Evolutionary conservation across 2,888 invertebrate species (phyloP), one percentile per base, ranked within the genome.

Genomic region (Melanotus villosus): DNA sequence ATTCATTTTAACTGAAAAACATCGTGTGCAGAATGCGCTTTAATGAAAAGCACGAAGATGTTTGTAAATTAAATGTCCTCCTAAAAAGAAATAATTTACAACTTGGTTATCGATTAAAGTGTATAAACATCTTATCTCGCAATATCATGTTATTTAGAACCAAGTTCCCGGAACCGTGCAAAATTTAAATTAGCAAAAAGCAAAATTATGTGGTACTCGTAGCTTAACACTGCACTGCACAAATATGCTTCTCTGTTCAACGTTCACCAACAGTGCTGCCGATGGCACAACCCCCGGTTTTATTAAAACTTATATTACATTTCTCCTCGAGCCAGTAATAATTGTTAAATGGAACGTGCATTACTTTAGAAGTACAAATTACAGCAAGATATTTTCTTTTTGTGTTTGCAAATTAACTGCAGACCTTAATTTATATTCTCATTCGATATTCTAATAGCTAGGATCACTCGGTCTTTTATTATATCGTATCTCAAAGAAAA

Each of bases 321-420:
- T 54, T 9, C 57, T 38, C 38, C 23, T 14, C 38, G 57, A 7
- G 21, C 7, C 10, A 9, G 23, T 57, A 23, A 38, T 57, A 38
- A 57, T 57, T 57, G 57, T 57, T 57, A 57, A 57, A 57, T 57
- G 57, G 57, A 38, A 57, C 38, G 57, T 57, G 57, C 57, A 57
- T 57, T 57, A 38, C 57, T 57, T 36, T 21, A 57, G 57, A 57
- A 38, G 57, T 57, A 57, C 57, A 57, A 57, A 57, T 57, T 57
- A 54, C 54, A 54, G 32, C 30, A 16, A 32, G 54, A 32, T 26
- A 54, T 54, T 54, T 32, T 54, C 54, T 54, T 54, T 54, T 54
- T 54, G 54, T 34, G 32, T 32, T 32, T 34, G 19, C 32, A 34
- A 54, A 30, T 54, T 54, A 54, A 47, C 47, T 47, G 47, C 47